Evolutionary conservation across 2,888 invertebrate species (phyloP).

Genomic region (Onchidella celtica): DNA sequence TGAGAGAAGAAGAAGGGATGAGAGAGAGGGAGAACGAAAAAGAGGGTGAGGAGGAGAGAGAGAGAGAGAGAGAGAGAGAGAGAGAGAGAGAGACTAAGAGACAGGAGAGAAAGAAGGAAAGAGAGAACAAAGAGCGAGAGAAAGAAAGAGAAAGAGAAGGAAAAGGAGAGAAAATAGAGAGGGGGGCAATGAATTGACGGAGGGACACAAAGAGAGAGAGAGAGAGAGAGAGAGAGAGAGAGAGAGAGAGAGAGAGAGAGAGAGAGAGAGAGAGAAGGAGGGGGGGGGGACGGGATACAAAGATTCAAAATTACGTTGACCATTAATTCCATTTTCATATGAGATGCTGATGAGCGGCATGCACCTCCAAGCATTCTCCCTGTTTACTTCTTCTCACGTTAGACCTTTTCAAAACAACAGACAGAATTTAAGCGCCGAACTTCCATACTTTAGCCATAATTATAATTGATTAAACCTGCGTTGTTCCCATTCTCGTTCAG

Average conservation of each 20-base stretch:
- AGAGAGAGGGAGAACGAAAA: background rate
- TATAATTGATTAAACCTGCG: too few relatives aligned
- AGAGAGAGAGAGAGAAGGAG: background rate
- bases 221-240: constrained; percentile 16
- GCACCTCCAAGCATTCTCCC: too few relatives aligned
- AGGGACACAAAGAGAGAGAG: constrained; percentile 16
- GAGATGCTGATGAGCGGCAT: too few relatives aligned
- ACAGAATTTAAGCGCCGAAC: too few relatives aligned
- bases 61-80: constrained; percentile 13
- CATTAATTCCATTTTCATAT: too few relatives aligned
- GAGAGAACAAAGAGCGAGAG: background rate
- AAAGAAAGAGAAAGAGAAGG: background rate
- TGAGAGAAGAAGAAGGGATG: background rate
- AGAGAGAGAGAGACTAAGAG: constrained; percentile 41
- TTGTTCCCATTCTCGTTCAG: too few relatives aligned
- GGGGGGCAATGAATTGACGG: background rate
- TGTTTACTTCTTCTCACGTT: too few relatives aligned
- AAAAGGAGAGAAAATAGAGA: background rate
- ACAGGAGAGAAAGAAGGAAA: background rate
- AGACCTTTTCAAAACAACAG: too few relatives aligned
- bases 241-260: constrained; percentile 17
- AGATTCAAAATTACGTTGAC: too few relatives aligned
- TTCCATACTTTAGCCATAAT: too few relatives aligned
- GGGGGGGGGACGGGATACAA: too few relatives aligned
- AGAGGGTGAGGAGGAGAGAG: background rate